Evolutionary conservation across 2,797 vertebrate genomes (phyloP), one percentile per base, ranked within the genome.

Genomic region (Molossus alvarezi): DNA sequence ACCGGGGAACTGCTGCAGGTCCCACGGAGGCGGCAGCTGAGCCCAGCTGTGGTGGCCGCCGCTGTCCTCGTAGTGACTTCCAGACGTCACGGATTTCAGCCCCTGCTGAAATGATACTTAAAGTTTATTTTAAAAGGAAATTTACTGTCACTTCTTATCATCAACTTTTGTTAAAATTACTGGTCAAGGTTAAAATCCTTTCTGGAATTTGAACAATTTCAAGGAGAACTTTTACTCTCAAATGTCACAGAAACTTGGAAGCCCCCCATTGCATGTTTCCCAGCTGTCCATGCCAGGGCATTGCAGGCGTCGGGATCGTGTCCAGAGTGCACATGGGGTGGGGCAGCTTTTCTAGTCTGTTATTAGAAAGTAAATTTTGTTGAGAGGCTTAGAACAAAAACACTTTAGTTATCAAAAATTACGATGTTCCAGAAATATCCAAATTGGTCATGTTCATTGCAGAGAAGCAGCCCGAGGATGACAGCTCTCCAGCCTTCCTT

Each of bases 381-480:
- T 75, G 55, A 85, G 25, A 18, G 41, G 11, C 48, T 75, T 58
- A 77, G 25, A 86, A 45, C n/a, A 91, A 29, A 87, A 94, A 83
- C 12, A 62, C 18, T 4, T 37, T 37, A n/a, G 5, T 69, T 65
- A 53, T 41, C 45, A n/a, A 23, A 91, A 79, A 18, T 95, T 76
- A 94, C 17, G 69, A 51, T 97, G 11, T 80, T 91, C n/a, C 29
- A 55, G 37, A 97, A 95, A 91, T 92, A 94, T 11, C 80, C 85
- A 94, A 91, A 82, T 11, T 23, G 37, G 29, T 82, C 17, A 55
- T 97, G 57, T 97, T 97, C 94, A 37, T 97, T 98, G 94, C 88
- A 97, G 98, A 99, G 51, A 99, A 99, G 90, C 98, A 97, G 81
- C 67, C 13, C 0, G 98, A 98, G 25, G 99, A 98, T n/a, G 99